Base-by-base conservation (phyloP, 2,888 invertebrate species). In the Drosophila tripunctata region DNA sequence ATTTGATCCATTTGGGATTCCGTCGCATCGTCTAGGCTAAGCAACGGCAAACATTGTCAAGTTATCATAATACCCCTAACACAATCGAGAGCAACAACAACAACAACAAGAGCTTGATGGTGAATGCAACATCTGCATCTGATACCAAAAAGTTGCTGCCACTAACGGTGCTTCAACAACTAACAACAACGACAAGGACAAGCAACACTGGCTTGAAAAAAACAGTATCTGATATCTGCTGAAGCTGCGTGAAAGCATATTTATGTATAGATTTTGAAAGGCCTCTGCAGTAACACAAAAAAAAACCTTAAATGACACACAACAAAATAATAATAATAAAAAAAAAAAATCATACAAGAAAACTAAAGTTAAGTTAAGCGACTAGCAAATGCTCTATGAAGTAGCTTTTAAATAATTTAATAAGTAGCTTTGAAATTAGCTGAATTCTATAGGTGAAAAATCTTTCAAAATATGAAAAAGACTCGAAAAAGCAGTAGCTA, bases 161-260 rank as follows among this genome's bases (percentile, higher is more conserved):
- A 62, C 68, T 74, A 78, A 65, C 78, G 75, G 75, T 64, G 41
- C 62, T 55, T 31, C 56, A 51, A 38, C 56, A 52, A 41, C 62
- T 35, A 41, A 31, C 36, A 38, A 22, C 21, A 43, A 50, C 40
- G 19, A 33, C 43, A 60, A 43, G 45, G 50, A 33, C 43, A 41
- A n/a, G n/a, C 14, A n/a, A n/a, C n/a, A n/a, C 6, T 19, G 40
- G 4, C 40, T 21, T 21, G 21, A 15, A 8, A 41, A 70, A 52
- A 70, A 64, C n/a, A 36, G 35, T 64, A 78, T 86, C 83, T 67
- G 86, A 63, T 75, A 86, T 68, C 56, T 57, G 12, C 33, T 51
- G 60, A 27, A 56, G 61, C 67, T 85, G 86, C 81, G 86, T 83
- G 83, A 83, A 83, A 88, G 87, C 87, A 86, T 83, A 83, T 86